Conservation (phyloP, 2,888 invertebrate genomes). For the Tortricodes alternella region DNA sequence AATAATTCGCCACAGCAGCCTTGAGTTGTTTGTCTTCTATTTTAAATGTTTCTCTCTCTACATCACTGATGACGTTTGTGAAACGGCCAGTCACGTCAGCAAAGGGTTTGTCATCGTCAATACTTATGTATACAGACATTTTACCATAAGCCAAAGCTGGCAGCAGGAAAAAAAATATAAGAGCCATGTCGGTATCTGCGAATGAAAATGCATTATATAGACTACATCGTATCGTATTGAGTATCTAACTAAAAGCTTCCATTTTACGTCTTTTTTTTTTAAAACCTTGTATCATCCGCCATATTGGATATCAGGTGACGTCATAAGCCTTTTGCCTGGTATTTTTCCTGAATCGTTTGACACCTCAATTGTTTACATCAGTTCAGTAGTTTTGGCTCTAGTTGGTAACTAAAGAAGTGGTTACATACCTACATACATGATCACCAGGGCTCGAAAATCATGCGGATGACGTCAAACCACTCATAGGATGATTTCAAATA, state of each 20-base stretch:
- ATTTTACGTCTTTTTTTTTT: too few species aligned
- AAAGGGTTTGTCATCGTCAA: background rate
- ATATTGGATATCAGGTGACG: too few species aligned
- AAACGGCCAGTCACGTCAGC: background rate
- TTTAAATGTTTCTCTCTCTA: background rate
- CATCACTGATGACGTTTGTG: background rate
- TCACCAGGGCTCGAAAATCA: too few species aligned
- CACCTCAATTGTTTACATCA: too few species aligned
- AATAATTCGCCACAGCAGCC: background rate
- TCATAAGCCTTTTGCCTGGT: too few species aligned
- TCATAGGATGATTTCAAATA: too few species aligned
- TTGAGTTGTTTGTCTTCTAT: background rate
- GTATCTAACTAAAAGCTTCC: background rate
- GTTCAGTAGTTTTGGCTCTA: too few species aligned
- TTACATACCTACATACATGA: too few species aligned
- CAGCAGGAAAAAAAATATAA: background rate
- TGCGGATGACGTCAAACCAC: too few species aligned
- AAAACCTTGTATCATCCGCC: too few species aligned
- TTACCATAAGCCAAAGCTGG: background rate
- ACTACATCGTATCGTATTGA: background rate
- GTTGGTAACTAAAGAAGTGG: too few species aligned
- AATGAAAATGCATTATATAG: background rate
- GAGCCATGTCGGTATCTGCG: background rate
- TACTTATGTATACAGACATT: background rate
- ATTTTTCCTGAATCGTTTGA: too few species aligned